A percentile compares a stretch with the other conserved stretches of the same genome.
phyloP scores from a whole-genome alignment of 1,140 invertebrate genomes.

The Conus ventricosus region DNA sequence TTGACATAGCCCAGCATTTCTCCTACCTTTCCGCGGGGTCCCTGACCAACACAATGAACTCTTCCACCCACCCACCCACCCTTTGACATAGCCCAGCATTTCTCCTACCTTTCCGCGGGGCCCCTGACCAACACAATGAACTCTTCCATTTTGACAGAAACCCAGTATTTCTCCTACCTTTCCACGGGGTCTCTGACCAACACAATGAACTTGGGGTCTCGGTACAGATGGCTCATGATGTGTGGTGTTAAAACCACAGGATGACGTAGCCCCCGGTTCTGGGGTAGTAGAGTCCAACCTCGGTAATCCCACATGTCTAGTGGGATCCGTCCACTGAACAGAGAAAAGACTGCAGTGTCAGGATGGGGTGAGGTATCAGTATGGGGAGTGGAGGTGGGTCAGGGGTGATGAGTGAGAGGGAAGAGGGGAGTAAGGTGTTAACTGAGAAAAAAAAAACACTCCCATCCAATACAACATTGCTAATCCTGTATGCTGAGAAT shows the following conservation, averaged over 20 bases:
- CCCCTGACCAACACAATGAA: not conserved
- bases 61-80: no score
- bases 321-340: conserved; percentile 58
- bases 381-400: no score
- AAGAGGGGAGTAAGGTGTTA: not conserved
- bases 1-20: no score
- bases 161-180: conserved; percentile 43
- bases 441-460: not conserved
- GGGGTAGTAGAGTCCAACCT: conserved; percentile 56
- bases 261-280: conserved; percentile 47
- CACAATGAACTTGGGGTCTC: conserved; percentile 55
- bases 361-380: no score
- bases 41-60: no score
- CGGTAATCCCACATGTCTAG: conserved; percentile 59
- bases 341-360: no score
- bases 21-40: no score
- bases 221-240: conserved; percentile 47
- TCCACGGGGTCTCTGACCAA: conserved; percentile 56
- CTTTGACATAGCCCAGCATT: not conserved
- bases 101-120: conserved; percentile 32
- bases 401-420: no score
- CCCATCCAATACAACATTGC: not conserved
- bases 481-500: not conserved
- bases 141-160: no score
- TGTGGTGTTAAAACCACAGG: conserved; percentile 54